Conservation (phyloP, 2,113 vertebrate species). For the Neolamprologus caudopunctatus region DNA sequence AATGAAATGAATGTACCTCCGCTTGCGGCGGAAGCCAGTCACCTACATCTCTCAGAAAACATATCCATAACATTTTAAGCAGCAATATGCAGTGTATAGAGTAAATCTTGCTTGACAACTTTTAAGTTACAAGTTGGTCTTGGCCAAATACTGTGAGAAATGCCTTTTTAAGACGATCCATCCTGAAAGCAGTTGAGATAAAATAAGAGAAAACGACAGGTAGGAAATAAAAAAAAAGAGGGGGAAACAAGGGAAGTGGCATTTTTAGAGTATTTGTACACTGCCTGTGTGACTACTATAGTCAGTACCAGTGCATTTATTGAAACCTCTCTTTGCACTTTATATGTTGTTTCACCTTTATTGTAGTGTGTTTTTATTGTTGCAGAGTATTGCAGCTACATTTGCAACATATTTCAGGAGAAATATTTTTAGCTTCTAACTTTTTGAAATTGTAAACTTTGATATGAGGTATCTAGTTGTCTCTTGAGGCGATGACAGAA, state of each 20-base stretch:
- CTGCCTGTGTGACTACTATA: slow-evolving; percentile 54
- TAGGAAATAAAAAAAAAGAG: background rate
- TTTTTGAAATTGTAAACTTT: slow-evolving; percentile 50
- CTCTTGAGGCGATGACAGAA: slow-evolving; percentile 3
- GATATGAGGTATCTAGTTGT: slow-evolving; percentile 26
- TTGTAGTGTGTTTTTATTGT: slow-evolving; percentile 42
- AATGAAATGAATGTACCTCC: slow-evolving; percentile 64
- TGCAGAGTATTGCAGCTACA: slow-evolving; percentile 24
- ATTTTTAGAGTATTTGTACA: slow-evolving; percentile 58
- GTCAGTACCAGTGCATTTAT: slow-evolving; percentile 66
- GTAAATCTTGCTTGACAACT: background rate
- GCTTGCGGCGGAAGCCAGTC: background rate
- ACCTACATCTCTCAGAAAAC: background rate
- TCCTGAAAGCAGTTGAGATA: background rate
- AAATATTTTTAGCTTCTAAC: slow-evolving; percentile 46
- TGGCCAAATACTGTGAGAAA: slow-evolving; percentile 47
- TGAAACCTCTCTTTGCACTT: slow-evolving; percentile 65
- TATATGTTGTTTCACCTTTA: slow-evolving; percentile 57
- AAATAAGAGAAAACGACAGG: background rate
- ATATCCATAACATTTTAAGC: slow-evolving; percentile 2
- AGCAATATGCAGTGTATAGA: slow-evolving; percentile 21
- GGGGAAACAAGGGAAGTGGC: slow-evolving; percentile 48
- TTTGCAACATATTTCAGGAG: slow-evolving; percentile 43
- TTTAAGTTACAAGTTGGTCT: slow-evolving; percentile 19
- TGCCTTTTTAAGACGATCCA: slow-evolving; percentile 1